Conservation (phyloP, 2,888 invertebrate species). For the Hartigia nigra region DNA sequence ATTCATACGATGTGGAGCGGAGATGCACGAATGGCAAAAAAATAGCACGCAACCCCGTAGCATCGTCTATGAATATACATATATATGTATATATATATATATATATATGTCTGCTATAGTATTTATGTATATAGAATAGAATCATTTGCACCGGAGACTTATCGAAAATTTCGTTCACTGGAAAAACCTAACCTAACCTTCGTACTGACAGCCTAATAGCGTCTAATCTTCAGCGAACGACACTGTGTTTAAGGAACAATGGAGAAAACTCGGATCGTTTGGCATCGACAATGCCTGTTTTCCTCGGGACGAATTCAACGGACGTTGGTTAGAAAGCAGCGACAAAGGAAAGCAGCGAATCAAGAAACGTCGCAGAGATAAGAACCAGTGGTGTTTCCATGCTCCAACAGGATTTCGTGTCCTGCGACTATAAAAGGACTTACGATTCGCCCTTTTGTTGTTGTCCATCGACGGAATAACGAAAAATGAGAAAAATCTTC, state of each 20-base stretch:
- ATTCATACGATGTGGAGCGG: too few species aligned
- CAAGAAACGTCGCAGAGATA: neutral
- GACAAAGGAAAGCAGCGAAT: slow-evolving; percentile 9
- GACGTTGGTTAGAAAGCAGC: neutral
- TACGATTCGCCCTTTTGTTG: neutral
- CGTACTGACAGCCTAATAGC: slow-evolving; percentile 11
- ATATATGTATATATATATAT: too few species aligned
- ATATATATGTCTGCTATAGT: too few species aligned
- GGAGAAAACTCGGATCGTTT: slow-evolving; percentile 14
- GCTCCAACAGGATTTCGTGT: neutral
- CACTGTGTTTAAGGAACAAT: slow-evolving; percentile 17
- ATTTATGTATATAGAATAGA: too few species aligned
- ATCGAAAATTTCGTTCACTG: too few species aligned
- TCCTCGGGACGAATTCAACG: slow-evolving; percentile 5
- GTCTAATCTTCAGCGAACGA: slow-evolving; percentile 15
- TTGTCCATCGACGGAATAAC: neutral
- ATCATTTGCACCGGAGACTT: too few species aligned
- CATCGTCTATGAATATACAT: too few species aligned
- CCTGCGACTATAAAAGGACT: neutral
- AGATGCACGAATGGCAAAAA: too few species aligned
- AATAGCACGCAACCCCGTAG: too few species aligned
- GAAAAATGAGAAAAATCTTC: neutral
- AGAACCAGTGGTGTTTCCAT: neutral
- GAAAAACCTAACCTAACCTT: neutral
- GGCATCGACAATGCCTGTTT: slow-evolving; percentile 16